phyloP scores from a whole-genome alignment of 1,140 invertebrate genomes.

The Holcopasites calliopsidis region DNA sequence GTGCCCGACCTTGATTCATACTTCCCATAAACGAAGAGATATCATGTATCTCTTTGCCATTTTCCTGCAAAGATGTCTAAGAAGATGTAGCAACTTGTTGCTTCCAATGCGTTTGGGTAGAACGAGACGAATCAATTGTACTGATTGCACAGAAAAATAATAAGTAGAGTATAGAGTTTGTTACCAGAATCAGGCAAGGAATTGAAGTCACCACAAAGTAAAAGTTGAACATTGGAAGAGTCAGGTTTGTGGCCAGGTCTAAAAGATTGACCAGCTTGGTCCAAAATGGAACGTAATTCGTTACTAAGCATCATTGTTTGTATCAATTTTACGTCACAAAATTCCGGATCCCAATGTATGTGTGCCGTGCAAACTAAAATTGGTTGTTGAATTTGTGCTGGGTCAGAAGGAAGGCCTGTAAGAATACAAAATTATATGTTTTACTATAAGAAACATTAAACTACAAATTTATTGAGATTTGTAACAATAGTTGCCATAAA shows the following conservation, averaged over 20 bases:
- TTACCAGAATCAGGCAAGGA: constrained; percentile 98
- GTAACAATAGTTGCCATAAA: no score
- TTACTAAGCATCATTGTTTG: constrained; percentile 99
- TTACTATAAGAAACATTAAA: neutral
- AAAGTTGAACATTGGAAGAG: constrained; percentile 92
- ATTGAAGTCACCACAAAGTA: constrained; percentile 99
- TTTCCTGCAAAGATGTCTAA: no score
- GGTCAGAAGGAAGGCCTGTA: constrained; percentile 86
- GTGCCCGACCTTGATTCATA: no score
- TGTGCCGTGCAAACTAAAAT: constrained; percentile 98
- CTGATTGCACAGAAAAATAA: no score
- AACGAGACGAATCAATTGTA: no score
- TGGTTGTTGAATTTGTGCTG: constrained; percentile 88
- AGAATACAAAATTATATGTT: constrained; percentile 7
- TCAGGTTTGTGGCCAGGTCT: constrained; percentile 84
- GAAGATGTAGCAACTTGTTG: no score
- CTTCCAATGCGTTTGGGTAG: no score
- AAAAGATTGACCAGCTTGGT: constrained; percentile 87
- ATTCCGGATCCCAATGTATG: constrained; percentile 99
- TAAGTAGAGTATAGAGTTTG: no score
- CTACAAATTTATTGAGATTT: no score
- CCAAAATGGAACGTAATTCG: constrained; percentile 91
- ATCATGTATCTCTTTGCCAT: no score
- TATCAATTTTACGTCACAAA: constrained; percentile 99
- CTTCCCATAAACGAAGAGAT: no score